phyloP scores from a whole-genome alignment of 2,888 invertebrate species.

The Nephrotoma flavescens region DNA sequence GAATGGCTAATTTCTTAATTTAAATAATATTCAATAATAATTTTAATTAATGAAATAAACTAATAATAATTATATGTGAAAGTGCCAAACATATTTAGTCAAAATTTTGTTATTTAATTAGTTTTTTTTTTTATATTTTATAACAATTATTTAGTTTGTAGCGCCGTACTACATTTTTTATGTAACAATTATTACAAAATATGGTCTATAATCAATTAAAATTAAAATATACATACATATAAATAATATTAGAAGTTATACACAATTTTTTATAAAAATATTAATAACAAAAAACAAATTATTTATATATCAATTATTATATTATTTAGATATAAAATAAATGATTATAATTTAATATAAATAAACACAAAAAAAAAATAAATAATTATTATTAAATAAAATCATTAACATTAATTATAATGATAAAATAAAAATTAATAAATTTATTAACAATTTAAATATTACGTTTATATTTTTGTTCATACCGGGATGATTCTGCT shows the following conservation, averaged over 20 bases:
- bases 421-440: background rate
- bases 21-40: background rate
- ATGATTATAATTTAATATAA: background rate
- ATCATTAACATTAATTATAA: background rate
- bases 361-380: background rate
- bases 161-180: background rate
- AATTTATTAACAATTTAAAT: background rate
- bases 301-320: background rate
- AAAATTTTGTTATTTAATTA: background rate
- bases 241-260: background rate
- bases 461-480: background rate
- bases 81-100: conserved; percentile 2
- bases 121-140: background rate
- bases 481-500: too few species aligned
- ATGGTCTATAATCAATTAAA: background rate
- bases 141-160: background rate
- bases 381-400: background rate
- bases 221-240: background rate
- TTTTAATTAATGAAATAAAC: background rate
- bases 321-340: background rate
- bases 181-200: background rate
- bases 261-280: background rate
- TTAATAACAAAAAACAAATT: background rate
- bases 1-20: background rate
- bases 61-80: background rate